These are phyloP conservation scores for Myotis daubentonii DNA, from an alignment of 2,797 vertebrate genomes.

Conservation along the genomic window DNA sequence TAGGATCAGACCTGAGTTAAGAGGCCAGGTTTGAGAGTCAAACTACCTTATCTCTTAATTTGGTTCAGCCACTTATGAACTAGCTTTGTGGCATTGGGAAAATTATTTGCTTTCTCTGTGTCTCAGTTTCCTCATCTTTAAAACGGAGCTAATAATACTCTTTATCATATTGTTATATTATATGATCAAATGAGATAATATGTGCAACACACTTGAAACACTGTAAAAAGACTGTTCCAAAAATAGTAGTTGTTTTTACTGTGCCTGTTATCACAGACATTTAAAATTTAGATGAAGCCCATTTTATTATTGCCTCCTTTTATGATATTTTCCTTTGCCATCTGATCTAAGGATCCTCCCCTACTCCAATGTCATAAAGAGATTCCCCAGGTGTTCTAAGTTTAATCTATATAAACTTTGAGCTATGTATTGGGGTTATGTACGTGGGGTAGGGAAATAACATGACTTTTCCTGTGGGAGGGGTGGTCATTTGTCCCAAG, in stretches of 20 bases:
- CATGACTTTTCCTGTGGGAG: background rate
- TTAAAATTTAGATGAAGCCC: background rate
- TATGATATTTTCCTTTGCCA: background rate
- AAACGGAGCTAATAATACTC: background rate
- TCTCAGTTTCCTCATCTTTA: background rate
- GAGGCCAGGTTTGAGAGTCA: background rate
- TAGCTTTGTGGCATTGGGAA: background rate
- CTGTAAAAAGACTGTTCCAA: background rate
- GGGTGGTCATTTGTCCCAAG: background rate
- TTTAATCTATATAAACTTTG: background rate
- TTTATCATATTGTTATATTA: background rate
- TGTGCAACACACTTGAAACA: background rate
- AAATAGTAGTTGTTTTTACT: background rate
- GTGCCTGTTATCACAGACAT: background rate
- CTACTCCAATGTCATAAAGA: background rate
- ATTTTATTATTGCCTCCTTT: background rate
- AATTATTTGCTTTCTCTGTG: background rate
- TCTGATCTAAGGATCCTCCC: background rate
- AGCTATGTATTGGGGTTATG: background rate
- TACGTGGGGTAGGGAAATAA: background rate
- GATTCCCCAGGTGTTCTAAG: background rate
- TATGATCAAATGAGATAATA: slow-evolving; percentile 17
- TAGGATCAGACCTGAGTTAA: background rate
- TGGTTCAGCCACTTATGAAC: background rate
- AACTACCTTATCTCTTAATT: background rate